Conservation (phyloP, 2,113 vertebrate genomes). For the Microcebus jonahi region DNA sequence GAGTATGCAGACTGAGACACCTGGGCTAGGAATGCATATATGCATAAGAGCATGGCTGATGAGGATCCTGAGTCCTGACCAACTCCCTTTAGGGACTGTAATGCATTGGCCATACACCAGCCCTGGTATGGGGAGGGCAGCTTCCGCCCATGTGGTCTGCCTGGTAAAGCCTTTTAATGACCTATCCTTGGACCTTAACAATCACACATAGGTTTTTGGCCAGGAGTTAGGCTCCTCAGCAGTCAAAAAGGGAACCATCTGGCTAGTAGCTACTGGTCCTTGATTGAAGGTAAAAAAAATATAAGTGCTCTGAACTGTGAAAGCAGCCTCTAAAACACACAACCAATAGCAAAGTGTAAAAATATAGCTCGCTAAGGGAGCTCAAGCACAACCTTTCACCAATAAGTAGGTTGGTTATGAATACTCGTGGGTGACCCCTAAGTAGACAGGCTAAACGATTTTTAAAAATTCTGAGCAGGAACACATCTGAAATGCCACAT, state of each 20-base stretch:
- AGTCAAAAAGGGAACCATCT: not conserved
- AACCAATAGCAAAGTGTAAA: not conserved
- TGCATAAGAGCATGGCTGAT: fast-evolving
- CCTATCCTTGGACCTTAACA: not conserved
- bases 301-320: not conserved
- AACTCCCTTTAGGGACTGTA: not conserved
- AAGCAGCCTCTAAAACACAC: not conserved
- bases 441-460: not conserved
- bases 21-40: not conserved
- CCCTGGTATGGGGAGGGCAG: not conserved
- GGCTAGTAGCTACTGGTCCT: not conserved
- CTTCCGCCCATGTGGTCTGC: not conserved
- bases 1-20: not conserved
- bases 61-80: not conserved
- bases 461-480: not conserved
- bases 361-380: not conserved
- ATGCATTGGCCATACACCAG: not conserved
- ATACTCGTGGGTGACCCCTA: not conserved
- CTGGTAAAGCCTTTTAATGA: not conserved
- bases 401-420: not conserved
- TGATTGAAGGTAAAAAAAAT: not conserved
- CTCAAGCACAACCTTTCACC: not conserved
- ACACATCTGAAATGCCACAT: not conserved
- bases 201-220: not conserved
- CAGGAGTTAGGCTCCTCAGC: not conserved